These are phyloP conservation scores for Masnerella sp. DNA, from an alignment of 2,888 invertebrate genomes.

Conservation along the genomic window DNA sequence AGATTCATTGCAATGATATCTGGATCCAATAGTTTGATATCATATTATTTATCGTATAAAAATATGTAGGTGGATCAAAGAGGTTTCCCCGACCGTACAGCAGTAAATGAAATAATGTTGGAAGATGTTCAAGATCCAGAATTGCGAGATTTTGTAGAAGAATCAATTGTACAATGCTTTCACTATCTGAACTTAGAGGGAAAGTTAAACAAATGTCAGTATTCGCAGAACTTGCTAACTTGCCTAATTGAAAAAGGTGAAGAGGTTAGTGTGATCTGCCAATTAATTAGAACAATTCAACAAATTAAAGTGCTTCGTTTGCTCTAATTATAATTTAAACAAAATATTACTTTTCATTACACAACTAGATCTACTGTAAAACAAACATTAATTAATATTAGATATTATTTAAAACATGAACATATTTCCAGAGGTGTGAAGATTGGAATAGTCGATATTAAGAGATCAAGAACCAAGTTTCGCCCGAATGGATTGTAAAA, in stretches of 20 bases:
- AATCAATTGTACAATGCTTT: slow-evolving; percentile 86
- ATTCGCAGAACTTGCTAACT: slow-evolving; percentile 82
- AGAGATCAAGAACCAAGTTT: neutral
- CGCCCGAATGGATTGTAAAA: neutral
- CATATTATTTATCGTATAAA: slow-evolving; percentile 26
- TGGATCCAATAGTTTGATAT: too few species aligned
- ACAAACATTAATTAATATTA: too few species aligned
- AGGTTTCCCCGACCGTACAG: slow-evolving; percentile 83
- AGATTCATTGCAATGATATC: too few species aligned
- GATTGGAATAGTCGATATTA: slow-evolving; percentile 82
- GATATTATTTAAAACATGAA: slow-evolving; percentile 13
- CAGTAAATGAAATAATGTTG: slow-evolving; percentile 81
- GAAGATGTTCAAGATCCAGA: slow-evolving; percentile 83
- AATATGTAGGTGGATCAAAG: slow-evolving; percentile 79
- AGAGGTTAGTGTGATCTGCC: slow-evolving; percentile 72
- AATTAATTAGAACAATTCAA: neutral
- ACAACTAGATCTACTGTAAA: too few species aligned
- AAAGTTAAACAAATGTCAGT: slow-evolving; percentile 82
- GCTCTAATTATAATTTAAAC: too few species aligned
- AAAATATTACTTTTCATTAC: too few species aligned
- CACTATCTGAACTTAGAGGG: slow-evolving; percentile 78
- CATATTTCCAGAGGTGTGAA: slow-evolving; percentile 81
- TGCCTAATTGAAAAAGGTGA: slow-evolving; percentile 86
- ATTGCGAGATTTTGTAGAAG: slow-evolving; percentile 83
- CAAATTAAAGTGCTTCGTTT: too few species aligned